Percentiles rank a stretch among this genome's conserved stretches.
Conservation (phyloP, 2,797 vertebrate genomes). For the Typhlichthys eigenmanni region DNA sequence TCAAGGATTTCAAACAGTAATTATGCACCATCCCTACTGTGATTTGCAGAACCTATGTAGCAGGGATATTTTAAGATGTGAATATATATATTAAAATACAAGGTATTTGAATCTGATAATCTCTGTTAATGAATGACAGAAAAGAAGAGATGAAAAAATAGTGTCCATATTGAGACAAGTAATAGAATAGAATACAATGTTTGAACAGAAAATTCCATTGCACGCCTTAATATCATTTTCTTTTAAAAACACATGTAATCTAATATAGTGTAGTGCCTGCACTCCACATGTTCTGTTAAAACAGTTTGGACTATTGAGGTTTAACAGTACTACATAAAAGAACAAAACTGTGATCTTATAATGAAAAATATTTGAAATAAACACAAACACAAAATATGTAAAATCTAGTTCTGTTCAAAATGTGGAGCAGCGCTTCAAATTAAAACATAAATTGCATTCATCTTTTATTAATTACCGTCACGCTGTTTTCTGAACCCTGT, state of each 20-base stretch:
- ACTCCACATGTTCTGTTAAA: slow-evolving; percentile 25
- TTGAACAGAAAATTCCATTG: too few species aligned
- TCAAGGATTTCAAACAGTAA: too few species aligned
- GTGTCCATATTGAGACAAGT: too few species aligned
- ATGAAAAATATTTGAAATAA: slow-evolving; percentile 29
- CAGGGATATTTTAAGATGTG: too few species aligned
- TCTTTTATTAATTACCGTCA: slow-evolving; percentile 14
- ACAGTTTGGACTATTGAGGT: not conserved
- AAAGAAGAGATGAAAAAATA: too few species aligned
- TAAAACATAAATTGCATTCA: slow-evolving; percentile 13
- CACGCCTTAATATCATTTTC: not conserved
- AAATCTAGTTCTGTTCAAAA: slow-evolving; percentile 5
- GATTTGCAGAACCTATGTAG: too few species aligned
- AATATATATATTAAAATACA: too few species aligned
- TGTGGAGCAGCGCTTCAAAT: not conserved
- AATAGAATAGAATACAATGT: too few species aligned
- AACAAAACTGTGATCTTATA: slow-evolving; percentile 16
- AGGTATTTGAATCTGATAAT: too few species aligned
- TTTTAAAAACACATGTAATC: slow-evolving; percentile 29
- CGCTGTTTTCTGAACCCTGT: slow-evolving; percentile 13
- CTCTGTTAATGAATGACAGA: too few species aligned
- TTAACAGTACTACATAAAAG: slow-evolving; percentile 4
- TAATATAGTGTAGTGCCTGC: slow-evolving; percentile 13
- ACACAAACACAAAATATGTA: slow-evolving; percentile 13
- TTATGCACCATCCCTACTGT: too few species aligned